These are phyloP conservation scores for Crotalus helleri DNA, from an alignment of 2,113 vertebrate species.

Conservation along the genomic window DNA sequence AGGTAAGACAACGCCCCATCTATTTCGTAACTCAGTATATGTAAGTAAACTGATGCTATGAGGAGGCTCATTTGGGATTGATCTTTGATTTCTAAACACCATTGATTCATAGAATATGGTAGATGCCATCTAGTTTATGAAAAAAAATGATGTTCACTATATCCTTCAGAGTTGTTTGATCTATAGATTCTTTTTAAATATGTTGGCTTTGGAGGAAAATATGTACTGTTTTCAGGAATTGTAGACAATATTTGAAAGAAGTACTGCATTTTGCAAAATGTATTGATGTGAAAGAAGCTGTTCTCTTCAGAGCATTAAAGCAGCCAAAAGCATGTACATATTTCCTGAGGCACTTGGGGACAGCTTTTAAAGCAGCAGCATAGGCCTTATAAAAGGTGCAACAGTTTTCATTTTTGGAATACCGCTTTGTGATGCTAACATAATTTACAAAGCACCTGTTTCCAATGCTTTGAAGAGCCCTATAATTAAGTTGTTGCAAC, in stretches of 20 bases:
- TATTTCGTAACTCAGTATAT: not conserved
- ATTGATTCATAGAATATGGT: not conserved
- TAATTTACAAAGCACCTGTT: not conserved
- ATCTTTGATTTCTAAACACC: not conserved
- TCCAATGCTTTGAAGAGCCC: not conserved
- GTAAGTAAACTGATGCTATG: not conserved
- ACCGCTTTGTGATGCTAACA: not conserved
- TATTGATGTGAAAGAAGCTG: not conserved
- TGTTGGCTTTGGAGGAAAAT: not conserved
- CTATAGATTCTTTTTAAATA: not conserved
- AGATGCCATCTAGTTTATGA: not conserved
- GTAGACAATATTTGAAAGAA: not conserved
- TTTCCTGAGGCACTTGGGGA: not conserved
- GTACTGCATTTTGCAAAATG: not conserved
- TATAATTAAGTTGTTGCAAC: not conserved
- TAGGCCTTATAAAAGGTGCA: not conserved
- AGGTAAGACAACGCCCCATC: not conserved
- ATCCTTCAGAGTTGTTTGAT: not conserved
- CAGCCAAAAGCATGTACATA: not conserved
- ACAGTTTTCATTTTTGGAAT: not conserved
- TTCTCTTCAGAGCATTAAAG: not conserved
- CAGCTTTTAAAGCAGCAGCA: not conserved
- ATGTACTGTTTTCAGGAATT: not conserved
- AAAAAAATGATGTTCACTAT: not conserved
- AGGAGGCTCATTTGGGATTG: not conserved